Conservation (phyloP, 2,888 invertebrate genomes). For the Trissonchulus sp. region DNA sequence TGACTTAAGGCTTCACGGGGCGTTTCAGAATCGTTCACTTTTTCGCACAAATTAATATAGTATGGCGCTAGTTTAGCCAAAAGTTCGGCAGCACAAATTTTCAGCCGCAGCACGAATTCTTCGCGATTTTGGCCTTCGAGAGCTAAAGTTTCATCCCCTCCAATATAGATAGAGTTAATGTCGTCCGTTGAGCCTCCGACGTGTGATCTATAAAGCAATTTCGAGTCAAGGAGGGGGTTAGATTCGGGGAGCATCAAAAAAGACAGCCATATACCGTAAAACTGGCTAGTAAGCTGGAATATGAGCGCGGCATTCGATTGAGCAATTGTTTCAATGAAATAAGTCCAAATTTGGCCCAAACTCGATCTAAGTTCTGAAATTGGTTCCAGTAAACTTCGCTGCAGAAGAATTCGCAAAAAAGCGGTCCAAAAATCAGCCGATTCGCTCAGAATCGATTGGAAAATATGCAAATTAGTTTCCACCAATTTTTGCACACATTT, state of each 20-base stretch:
- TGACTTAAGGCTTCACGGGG: not conserved
- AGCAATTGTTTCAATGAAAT: not conserved
- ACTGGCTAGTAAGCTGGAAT: not conserved
- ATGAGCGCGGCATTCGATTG: not conserved
- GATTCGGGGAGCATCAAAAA: conserved; percentile 9
- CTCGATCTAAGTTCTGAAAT: not conserved
- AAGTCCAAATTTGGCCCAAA: not conserved
- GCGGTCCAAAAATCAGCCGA: not conserved
- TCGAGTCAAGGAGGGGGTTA: not conserved
- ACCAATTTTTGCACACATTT: not conserved
- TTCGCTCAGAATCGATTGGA: not conserved
- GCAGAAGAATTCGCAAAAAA: not conserved
- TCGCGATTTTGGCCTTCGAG: not conserved
- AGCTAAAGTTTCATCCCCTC: not conserved
- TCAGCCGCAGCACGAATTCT: not conserved
- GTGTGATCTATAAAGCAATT: not conserved
- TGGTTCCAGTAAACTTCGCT: not conserved
- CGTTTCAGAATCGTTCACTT: not conserved
- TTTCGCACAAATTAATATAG: not conserved
- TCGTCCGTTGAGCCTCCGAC: not conserved
- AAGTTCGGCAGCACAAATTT: not conserved
- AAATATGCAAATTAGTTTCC: too few species aligned
- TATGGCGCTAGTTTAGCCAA: not conserved
- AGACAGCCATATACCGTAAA: conserved; percentile 4
- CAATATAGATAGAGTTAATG: not conserved